phyloP scores from a whole-genome alignment of 2,113 vertebrate genomes.

The Gobio gobio region DNA sequence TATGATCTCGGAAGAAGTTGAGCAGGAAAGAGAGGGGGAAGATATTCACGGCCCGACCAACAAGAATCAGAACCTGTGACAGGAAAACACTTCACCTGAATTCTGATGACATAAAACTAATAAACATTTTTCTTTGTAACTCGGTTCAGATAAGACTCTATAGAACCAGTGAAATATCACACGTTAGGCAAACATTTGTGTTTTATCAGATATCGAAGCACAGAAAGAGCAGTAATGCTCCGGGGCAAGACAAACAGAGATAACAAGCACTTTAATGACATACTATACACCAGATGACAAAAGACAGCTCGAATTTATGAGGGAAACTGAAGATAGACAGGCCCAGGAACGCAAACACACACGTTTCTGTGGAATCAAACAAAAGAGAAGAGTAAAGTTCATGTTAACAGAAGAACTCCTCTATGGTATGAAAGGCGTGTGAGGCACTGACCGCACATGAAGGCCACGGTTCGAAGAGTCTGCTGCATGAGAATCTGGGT shows the following conservation, averaged over 20 bases:
- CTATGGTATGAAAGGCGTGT: neutral
- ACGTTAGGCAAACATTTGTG: neutral
- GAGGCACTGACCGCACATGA: conserved; percentile 90
- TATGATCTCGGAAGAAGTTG: conserved; percentile 98
- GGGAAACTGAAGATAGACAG: conserved; percentile 99
- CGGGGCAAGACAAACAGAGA: too few relatives aligned
- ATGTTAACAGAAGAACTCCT: neutral
- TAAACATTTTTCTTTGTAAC: neutral
- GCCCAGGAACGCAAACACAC: conserved; percentile 97
- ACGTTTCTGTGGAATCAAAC: conserved; percentile 85
- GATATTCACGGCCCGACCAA: conserved; percentile 95
- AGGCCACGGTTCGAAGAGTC: conserved; percentile 93
- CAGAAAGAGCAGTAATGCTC: neutral
- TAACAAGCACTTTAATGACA: neutral
- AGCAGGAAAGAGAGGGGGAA: conserved; percentile 95
- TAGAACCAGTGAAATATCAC: neutral
- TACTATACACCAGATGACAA: conserved; percentile 99
- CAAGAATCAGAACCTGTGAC: conserved; percentile 88
- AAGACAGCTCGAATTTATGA: conserved; percentile 98
- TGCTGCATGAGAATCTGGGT: conserved; percentile 99
- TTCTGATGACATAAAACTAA: neutral
- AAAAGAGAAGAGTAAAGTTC: neutral
- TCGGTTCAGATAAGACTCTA: neutral
- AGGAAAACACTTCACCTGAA: neutral
- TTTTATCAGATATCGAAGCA: neutral